Percentiles rank a stretch among this genome's conserved stretches.
Conservation (phyloP, 2,113 vertebrate species). For the Saccopteryx bilineata region DNA sequence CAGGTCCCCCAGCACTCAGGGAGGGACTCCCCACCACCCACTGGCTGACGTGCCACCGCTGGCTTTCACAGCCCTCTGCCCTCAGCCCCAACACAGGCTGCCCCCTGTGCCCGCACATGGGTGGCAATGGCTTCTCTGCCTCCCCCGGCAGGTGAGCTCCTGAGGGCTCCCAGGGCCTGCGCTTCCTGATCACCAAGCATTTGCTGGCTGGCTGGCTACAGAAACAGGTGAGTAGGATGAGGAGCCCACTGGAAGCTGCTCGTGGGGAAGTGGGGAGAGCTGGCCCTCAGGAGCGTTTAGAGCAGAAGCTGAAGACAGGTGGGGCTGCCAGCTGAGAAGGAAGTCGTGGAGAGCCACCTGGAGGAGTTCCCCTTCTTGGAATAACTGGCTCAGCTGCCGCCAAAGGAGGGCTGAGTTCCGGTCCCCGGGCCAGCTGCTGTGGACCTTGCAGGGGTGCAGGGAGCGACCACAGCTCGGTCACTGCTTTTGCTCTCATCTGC, state of each 20-base stretch:
- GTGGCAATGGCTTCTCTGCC: neutral
- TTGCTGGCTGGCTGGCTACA: neutral
- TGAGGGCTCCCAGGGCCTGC: neutral
- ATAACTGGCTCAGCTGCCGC: neutral
- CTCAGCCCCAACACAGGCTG: neutral
- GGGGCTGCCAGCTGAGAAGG: neutral
- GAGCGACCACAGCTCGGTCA: neutral
- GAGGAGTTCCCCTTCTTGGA: neutral
- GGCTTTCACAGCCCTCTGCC: neutral
- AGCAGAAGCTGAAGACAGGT: neutral
- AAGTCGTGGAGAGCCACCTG: neutral
- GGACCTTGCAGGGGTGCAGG: neutral
- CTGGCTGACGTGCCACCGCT: neutral
- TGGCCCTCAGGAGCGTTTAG: neutral
- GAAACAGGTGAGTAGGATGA: too few relatives aligned
- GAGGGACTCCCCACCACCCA: neutral
- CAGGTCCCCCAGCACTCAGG: neutral
- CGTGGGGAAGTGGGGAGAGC: neutral
- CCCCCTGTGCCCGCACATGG: too few relatives aligned
- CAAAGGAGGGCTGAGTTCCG: too few relatives aligned
- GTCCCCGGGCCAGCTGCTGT: neutral
- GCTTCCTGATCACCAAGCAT: neutral
- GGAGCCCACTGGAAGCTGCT: neutral
- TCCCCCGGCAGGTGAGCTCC: neutral
- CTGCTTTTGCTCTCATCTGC: neutral